These are phyloP conservation scores for Mythimna lalbum DNA, from an alignment of 2,888 invertebrate genomes.

Conservation along the genomic window DNA sequence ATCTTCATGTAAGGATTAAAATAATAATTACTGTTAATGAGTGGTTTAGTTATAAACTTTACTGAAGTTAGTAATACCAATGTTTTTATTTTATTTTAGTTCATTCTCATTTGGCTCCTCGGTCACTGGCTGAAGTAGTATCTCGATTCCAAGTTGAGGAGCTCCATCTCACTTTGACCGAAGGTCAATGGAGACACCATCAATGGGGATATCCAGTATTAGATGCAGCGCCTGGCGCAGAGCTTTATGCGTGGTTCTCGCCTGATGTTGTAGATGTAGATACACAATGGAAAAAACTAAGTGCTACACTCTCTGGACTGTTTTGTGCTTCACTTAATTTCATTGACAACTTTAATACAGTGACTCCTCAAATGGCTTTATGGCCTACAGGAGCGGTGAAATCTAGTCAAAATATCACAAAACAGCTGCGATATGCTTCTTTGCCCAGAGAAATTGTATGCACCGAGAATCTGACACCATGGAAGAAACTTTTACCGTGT, in stretches of 20 bases:
- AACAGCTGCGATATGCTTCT: constrained; percentile 95
- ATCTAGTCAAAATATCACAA: constrained; percentile 86
- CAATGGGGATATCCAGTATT: constrained; percentile 98
- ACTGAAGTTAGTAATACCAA: not conserved
- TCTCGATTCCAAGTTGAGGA: constrained; percentile 96
- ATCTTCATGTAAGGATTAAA: constrained; percentile 90
- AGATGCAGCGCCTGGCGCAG: constrained; percentile 98
- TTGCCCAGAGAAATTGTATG: constrained; percentile 99
- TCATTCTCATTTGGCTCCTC: constrained; percentile 96
- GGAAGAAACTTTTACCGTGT: constrained; percentile 99
- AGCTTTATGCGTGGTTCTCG: constrained; percentile 98
- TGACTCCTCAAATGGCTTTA: constrained; percentile 96
- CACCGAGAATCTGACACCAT: constrained; percentile 99
- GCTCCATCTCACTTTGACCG: constrained; percentile 97
- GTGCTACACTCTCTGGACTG: constrained; percentile 97
- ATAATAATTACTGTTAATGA: constrained; percentile 1
- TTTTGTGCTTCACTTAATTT: constrained; percentile 99
- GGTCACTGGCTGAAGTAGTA: constrained; percentile 97
- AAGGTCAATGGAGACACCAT: constrained; percentile 98
- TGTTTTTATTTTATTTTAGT: constrained; percentile 73
- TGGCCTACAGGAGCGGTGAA: constrained; percentile 93
- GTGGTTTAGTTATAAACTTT: constrained; percentile 1
- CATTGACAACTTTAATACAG: constrained; percentile 95
- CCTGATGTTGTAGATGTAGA: constrained; percentile 93
- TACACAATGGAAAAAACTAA: constrained; percentile 96